phyloP scores from a whole-genome alignment of 2,888 invertebrate species.

The Dyspetes luteomarginatus region DNA sequence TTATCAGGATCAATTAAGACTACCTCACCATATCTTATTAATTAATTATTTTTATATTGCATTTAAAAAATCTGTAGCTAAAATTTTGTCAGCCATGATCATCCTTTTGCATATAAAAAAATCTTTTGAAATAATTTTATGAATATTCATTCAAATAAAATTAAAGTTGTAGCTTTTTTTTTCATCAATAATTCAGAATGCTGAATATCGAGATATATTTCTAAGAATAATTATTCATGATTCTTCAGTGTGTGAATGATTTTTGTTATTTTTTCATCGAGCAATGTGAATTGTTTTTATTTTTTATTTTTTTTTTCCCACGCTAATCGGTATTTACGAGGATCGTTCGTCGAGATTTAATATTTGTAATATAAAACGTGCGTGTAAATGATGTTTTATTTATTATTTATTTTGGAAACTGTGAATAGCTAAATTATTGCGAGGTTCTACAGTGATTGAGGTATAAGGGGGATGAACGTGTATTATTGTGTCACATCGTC shows the following conservation, averaged over 20 bases:
- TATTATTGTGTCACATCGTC: conserved; percentile 13
- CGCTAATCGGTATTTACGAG: conserved; percentile 8
- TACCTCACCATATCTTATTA: not conserved
- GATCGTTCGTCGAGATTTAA: conserved; percentile 30
- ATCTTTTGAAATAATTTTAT: not conserved
- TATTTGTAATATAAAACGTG: not conserved
- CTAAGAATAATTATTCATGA: too few relatives aligned
- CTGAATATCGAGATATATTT: too few relatives aligned
- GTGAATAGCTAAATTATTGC: too few relatives aligned
- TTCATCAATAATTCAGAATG: not conserved
- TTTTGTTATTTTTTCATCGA: too few relatives aligned
- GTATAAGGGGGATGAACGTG: conserved; percentile 18
- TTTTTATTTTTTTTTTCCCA: not conserved
- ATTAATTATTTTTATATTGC: not conserved
- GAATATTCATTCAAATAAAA: too few relatives aligned
- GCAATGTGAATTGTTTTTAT: too few relatives aligned
- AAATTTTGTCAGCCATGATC: too few relatives aligned
- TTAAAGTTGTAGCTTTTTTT: too few relatives aligned
- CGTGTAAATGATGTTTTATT: not conserved
- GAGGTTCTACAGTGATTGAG: conserved; percentile 1
- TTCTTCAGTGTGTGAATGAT: too few relatives aligned
- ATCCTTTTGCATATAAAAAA: not conserved
- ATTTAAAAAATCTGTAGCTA: too few relatives aligned
- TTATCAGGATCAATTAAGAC: not conserved
- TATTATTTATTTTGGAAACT: conserved; percentile 16